Percentiles rank a stretch among this genome's conserved stretches.
These are phyloP conservation scores for Platalea minor DNA, from an alignment of 2,797 vertebrate species.

Conservation along the genomic window DNA sequence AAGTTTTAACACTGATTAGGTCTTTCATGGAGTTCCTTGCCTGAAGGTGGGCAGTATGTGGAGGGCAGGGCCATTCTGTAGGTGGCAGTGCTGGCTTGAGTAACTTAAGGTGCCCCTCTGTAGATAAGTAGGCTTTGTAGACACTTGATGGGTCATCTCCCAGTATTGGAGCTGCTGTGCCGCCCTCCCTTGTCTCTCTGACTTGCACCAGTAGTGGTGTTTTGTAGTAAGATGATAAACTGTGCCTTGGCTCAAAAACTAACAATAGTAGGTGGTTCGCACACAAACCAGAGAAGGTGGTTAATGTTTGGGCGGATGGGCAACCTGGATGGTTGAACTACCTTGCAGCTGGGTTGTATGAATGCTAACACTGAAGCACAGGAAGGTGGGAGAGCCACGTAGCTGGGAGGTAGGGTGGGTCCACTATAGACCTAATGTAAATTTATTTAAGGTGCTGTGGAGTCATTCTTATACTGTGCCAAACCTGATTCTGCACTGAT, in stretches of 20 bases:
- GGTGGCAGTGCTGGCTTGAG: background rate
- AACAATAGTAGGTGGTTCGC: background rate
- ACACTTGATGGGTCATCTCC: background rate
- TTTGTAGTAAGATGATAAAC: background rate
- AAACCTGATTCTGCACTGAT: background rate
- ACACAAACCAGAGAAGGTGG: no score
- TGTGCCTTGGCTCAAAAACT: background rate
- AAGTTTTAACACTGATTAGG: background rate
- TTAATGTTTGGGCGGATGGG: background rate
- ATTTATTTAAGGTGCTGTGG: background rate
- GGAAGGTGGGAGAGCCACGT: background rate
- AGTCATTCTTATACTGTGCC: background rate
- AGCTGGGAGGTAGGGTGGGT: background rate
- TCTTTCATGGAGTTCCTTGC: background rate
- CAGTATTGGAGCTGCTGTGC: background rate
- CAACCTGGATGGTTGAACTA: background rate
- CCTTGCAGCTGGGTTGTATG: background rate
- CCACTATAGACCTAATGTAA: background rate
- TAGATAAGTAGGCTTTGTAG: background rate
- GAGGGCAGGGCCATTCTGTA: background rate
- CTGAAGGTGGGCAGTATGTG: background rate
- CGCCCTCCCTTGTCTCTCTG: no score
- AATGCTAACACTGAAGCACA: fast-evolving
- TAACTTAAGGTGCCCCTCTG: background rate
- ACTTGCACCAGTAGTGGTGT: background rate